Percentiles rank a stretch among this genome's conserved stretches.
These are phyloP conservation scores for Megamerina dolium DNA, from an alignment of 2,888 invertebrate species.

Conservation along the genomic window DNA sequence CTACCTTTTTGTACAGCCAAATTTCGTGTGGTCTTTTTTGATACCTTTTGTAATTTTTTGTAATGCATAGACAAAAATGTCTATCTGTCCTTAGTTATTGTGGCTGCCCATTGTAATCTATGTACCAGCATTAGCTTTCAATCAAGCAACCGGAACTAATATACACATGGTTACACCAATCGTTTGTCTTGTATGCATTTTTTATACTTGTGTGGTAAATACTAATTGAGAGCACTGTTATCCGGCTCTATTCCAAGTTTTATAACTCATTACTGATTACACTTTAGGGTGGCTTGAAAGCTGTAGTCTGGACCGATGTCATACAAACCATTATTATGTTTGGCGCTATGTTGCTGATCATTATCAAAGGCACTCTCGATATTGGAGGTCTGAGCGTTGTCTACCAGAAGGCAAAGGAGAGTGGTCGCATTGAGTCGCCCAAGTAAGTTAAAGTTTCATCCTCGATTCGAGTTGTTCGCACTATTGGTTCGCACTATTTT, in stretches of 20 bases:
- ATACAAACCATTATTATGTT: slow-evolving; percentile 65
- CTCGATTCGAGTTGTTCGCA: neutral
- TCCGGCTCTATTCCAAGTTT: neutral
- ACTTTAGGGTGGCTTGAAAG: slow-evolving; percentile 60
- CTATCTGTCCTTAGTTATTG: slow-evolving; percentile 51
- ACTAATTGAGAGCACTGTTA: neutral
- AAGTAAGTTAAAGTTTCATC: slow-evolving; percentile 46
- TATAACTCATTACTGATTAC: no score
- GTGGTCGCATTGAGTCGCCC: slow-evolving; percentile 58
- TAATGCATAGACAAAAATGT: slow-evolving; percentile 2
- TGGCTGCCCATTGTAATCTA: slow-evolving; percentile 70
- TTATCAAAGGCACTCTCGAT: slow-evolving; percentile 59
- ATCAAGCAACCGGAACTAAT: slow-evolving; percentile 73
- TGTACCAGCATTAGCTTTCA: slow-evolving; percentile 67
- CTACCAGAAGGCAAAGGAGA: slow-evolving; percentile 54
- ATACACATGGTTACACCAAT: slow-evolving; percentile 68
- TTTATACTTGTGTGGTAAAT: slow-evolving; percentile 71
- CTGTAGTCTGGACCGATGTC: slow-evolving; percentile 69
- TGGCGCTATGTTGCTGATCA: slow-evolving; percentile 60
- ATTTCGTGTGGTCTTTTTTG: slow-evolving; percentile 1
- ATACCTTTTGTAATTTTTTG: neutral
- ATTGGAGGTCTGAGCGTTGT: slow-evolving; percentile 61
- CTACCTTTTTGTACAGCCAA: neutral
- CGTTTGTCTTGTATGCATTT: slow-evolving; percentile 70
- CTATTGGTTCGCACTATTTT: slow-evolving; percentile 14